Percentiles rank a stretch among this genome's conserved stretches.
Conservation (phyloP, 64 coral and sea anemone species). For the Actinia equina region DNA sequence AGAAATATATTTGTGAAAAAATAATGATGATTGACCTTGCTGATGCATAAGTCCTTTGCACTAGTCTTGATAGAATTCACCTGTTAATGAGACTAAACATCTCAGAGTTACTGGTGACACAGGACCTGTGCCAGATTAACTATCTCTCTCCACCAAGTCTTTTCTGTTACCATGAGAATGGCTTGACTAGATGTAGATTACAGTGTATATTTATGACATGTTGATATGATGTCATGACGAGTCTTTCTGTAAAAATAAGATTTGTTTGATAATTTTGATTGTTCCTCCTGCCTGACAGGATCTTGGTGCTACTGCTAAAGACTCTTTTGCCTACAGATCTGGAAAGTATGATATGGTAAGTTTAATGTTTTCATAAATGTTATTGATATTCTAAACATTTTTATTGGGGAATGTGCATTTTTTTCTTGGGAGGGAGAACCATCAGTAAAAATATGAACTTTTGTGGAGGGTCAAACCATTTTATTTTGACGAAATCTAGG, state of each 20-base stretch:
- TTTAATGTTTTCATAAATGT: not conserved
- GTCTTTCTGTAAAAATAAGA: too few species aligned
- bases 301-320: slow-evolving; percentile 82
- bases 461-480: too few species aligned
- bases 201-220: not conserved
- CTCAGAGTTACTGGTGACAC: not conserved
- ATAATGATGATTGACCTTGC: too few species aligned
- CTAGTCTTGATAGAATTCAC: not conserved
- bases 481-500: too few species aligned
- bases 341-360: slow-evolving; percentile 86
- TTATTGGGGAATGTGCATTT: too few species aligned
- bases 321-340: slow-evolving; percentile 85
- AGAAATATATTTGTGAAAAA: too few species aligned
- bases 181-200: slow-evolving; percentile 41
- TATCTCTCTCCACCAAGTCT: slow-evolving; percentile 41
- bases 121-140: slow-evolving; percentile 28
- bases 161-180: slow-evolving; percentile 22
- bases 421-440: too few species aligned
- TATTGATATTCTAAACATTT: too few species aligned
- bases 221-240: too few species aligned
- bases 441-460: too few species aligned
- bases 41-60: not conserved
- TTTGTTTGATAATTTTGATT: not conserved
- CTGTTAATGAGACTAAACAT: not conserved
- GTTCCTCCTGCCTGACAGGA: slow-evolving; percentile 40